These are phyloP conservation scores for Osmoderma eremita DNA, from an alignment of 2,888 invertebrate species.

Conservation along the genomic window DNA sequence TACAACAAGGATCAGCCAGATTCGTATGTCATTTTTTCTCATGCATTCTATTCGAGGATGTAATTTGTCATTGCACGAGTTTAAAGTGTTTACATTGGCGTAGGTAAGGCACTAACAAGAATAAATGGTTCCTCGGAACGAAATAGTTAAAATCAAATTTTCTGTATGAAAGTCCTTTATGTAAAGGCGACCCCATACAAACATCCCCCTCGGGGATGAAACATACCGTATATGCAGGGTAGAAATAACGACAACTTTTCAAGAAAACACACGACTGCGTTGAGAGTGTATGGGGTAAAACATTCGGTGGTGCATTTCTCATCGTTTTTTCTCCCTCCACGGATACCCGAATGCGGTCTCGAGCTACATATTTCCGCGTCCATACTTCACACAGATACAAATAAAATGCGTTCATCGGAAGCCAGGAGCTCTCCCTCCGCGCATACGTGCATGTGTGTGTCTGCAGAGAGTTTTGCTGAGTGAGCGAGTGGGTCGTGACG, in stretches of 20 bases:
- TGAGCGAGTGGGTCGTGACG: conserved; percentile 47
- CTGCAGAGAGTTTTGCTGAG: conserved; percentile 27
- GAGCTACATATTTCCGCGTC: conserved; percentile 36
- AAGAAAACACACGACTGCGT: conserved; percentile 31
- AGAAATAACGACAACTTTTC: conserved; percentile 32
- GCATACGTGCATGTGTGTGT: conserved; percentile 1
- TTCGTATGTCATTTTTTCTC: not conserved
- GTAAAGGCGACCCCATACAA: conserved; percentile 17
- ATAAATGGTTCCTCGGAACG: conserved; percentile 16
- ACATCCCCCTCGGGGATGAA: conserved; percentile 4
- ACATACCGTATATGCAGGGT: not conserved
- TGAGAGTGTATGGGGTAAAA: conserved; percentile 9
- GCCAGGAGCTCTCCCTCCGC: conserved; percentile 2
- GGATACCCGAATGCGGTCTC: conserved; percentile 8
- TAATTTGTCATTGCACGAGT: conserved; percentile 18
- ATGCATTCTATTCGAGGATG: not conserved
- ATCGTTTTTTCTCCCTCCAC: conserved; percentile 2
- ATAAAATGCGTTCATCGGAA: conserved; percentile 42
- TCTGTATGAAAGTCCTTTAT: conserved; percentile 13
- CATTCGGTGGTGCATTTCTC: conserved; percentile 4
- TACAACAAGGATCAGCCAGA: no score
- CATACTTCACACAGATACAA: conserved; percentile 46
- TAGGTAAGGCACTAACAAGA: conserved; percentile 12
- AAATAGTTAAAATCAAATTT: conserved; percentile 31
- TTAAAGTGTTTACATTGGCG: conserved; percentile 15